Conservation (phyloP, 1,140 invertebrate species). For the Antheraea pernyi region DNA sequence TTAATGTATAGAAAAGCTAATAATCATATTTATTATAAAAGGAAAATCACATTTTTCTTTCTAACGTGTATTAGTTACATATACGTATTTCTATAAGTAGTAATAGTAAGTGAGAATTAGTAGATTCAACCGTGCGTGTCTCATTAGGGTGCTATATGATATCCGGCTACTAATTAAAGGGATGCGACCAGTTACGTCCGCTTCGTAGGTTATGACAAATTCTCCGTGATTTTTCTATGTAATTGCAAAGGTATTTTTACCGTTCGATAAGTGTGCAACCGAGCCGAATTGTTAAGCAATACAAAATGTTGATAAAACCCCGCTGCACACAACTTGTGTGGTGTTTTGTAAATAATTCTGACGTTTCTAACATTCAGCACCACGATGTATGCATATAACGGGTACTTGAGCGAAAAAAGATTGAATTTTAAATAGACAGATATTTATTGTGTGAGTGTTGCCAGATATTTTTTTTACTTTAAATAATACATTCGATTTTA, state of each 20-base stretch:
- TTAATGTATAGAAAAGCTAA: too few relatives aligned
- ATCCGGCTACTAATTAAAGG: constrained; percentile 68
- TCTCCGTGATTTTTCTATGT: constrained; percentile 47
- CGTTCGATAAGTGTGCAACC: neutral
- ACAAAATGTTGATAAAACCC: constrained; percentile 16
- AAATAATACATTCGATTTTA: constrained; percentile 1
- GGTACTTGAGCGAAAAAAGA: constrained; percentile 7
- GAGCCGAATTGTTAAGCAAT: constrained; percentile 12
- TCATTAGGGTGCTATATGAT: constrained; percentile 58
- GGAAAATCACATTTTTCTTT: too few relatives aligned
- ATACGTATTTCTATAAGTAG: neutral
- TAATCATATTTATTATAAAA: too few relatives aligned
- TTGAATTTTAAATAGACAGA: constrained; percentile 17
- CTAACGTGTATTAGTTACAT: neutral
- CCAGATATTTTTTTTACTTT: constrained; percentile 12
- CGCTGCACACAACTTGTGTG: constrained; percentile 8
- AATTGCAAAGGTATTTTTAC: neutral
- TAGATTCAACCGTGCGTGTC: constrained; percentile 43
- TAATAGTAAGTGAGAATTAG: constrained; percentile 33
- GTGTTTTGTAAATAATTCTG: constrained; percentile 16
- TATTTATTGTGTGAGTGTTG: constrained; percentile 11
- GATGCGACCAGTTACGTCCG: constrained; percentile 45
- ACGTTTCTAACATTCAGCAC: constrained; percentile 12
- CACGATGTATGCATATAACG: constrained; percentile 14
- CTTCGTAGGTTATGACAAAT: constrained; percentile 52